Conservation (phyloP, 1,140 invertebrate species). For the Euwallacea fornicatus region DNA sequence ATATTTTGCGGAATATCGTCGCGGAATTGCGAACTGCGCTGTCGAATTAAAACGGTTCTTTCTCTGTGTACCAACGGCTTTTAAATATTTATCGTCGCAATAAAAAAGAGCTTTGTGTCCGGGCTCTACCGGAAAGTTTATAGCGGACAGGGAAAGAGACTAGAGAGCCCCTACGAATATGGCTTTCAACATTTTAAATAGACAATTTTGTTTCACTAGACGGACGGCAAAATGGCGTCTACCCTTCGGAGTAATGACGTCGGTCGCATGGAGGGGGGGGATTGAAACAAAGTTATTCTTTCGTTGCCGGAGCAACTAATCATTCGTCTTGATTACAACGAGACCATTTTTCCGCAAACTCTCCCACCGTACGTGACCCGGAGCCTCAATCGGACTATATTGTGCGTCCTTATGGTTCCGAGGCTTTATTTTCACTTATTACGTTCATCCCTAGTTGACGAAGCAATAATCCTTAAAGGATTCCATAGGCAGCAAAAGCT, state of each 20-base stretch:
- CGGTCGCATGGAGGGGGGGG: neutral
- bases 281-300: constrained; percentile 16
- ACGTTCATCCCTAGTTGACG: too few relatives aligned
- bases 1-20: constrained; percentile 22
- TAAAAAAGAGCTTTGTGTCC: constrained; percentile 33
- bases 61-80: constrained; percentile 20
- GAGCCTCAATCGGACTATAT: constrained; percentile 9
- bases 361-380: constrained; percentile 29
- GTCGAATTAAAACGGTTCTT: constrained; percentile 35
- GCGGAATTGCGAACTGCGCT: constrained; percentile 17
- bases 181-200: neutral
- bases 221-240: neutral
- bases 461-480: too few relatives aligned
- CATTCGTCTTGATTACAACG: constrained; percentile 35
- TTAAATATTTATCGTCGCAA: constrained; percentile 35
- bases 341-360: constrained; percentile 35
- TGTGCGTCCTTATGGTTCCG: too few relatives aligned
- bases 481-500: neutral
- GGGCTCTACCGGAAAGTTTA: constrained; percentile 10
- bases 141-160: neutral
- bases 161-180: neutral
- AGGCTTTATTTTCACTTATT: too few relatives aligned
- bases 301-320: constrained; percentile 30
- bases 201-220: constrained; percentile 10
- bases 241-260: neutral